These are phyloP conservation scores for Scaptomyza montana DNA, from an alignment of 1,140 invertebrate species.

Conservation along the genomic window DNA sequence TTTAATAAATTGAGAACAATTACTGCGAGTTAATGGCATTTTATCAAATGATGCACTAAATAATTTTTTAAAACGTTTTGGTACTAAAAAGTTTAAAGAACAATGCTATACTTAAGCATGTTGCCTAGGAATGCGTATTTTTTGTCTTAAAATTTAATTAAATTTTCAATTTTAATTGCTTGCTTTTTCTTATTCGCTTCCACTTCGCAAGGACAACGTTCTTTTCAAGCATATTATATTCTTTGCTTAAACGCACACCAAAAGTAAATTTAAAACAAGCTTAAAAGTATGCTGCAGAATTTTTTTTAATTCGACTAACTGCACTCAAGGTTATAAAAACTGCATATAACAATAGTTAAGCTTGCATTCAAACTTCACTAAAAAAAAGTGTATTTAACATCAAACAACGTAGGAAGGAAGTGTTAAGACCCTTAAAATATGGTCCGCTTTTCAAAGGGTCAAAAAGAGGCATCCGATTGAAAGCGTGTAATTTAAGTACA, in stretches of 20 bases:
- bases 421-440: neutral
- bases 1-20: slow-evolving; percentile 33
- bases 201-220: too few relatives aligned
- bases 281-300: slow-evolving; percentile 7
- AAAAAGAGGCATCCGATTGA: neutral
- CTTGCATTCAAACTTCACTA: neutral
- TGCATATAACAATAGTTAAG: neutral
- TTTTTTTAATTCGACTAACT: too few relatives aligned
- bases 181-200: too few relatives aligned
- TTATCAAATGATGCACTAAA: neutral
- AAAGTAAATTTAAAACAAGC: neutral
- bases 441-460: neutral
- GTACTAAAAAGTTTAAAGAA: neutral
- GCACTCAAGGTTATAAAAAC: neutral
- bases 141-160: neutral
- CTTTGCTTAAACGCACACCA: neutral
- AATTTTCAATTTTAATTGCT: too few relatives aligned
- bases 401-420: neutral
- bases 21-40: neutral
- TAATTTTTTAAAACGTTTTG: neutral
- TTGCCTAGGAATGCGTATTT: neutral
- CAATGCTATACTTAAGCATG: neutral
- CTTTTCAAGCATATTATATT: neutral
- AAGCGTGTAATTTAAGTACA: neutral
- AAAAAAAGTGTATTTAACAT: neutral